Base-by-base conservation (phyloP, 2,797 vertebrate species). In the Pangasius sanitwongsei region DNA sequence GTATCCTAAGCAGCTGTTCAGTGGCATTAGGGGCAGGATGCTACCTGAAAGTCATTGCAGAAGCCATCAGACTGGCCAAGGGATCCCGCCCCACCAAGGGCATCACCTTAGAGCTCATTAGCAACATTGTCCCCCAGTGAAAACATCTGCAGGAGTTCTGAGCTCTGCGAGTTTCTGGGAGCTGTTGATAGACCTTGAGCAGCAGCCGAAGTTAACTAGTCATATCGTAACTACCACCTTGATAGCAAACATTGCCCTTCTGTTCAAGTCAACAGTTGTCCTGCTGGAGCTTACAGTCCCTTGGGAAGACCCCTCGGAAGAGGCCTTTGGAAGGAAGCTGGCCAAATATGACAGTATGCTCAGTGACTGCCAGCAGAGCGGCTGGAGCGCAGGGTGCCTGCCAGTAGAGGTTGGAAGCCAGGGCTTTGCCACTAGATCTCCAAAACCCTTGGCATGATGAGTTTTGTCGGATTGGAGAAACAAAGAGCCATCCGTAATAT, bases 351-450 rank as follows among this genome's bases (percentile, higher is more conserved):
- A 84, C 41, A 11, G 23, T 20, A 84, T 84, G 28, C 16, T 67
- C 28, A 53, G 18, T 7, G 48, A 20, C 48, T 82, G 25, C 41
- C 20, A 63, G 63, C 7, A 87, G 34, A 13, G 63, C 25, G 34
- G 86, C 78, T 87, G 50, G 1, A 87, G 34, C 28, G 86, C 34
- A 12, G 31, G 9, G 31, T 50, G 25, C 28, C 48, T 86, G 78
- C 65, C 50, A 82, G 15, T n/a, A 83, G 44, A 59, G 9, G 25
- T 57, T 57, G 86, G 48, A 37, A 57, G 65, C 31, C 37, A 41
- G 50, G 50, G 61, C 15, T 57, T 87, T 82, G 77, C 25, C 78
- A 11, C 63, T 55, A 41, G 37, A 37, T 83, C 37, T 61, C n/a
- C 55, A 87, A 70, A 74, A 25, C 50, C 23, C 37, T 23, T 31